These are phyloP conservation scores for Craniophora ligustri DNA, from an alignment of 2,888 invertebrate species.

Conservation along the genomic window DNA sequence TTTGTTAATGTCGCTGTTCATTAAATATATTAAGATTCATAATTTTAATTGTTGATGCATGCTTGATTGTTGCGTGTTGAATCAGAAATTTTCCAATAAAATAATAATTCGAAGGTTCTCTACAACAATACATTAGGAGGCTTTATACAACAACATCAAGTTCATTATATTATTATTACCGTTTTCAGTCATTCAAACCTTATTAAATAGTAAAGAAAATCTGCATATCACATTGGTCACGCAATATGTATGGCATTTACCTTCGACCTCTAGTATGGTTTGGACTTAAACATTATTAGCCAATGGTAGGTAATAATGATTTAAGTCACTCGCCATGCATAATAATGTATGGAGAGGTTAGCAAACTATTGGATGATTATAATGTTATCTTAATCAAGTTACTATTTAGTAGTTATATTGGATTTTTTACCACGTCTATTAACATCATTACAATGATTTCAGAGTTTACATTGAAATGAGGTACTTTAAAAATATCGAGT, in stretches of 20 bases:
- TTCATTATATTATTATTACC: conserved; percentile 11
- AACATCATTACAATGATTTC: no score
- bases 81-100: not conserved
- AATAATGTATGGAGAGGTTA: conserved; percentile 10
- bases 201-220: conserved; percentile 16
- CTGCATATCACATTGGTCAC: conserved; percentile 32
- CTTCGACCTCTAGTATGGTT: conserved; percentile 45
- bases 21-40: not conserved
- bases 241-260: conserved; percentile 46
- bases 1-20: conserved; percentile 32
- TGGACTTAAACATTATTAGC: conserved; percentile 25
- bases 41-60: conserved; percentile 11
- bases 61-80: conserved; percentile 4
- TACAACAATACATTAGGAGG: not conserved
- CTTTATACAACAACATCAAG: not conserved
- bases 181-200: conserved; percentile 3
- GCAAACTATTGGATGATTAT: conserved; percentile 23
- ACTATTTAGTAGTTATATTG: no score
- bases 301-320: conserved; percentile 28
- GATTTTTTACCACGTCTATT: no score
- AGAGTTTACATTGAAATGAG: no score
- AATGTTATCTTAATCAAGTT: not conserved
- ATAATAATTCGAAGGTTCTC: not conserved
- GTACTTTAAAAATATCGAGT: no score
- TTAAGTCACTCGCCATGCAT: conserved; percentile 29